Conservation (phyloP, 2,113 vertebrate genomes). For the Myrmophylax atrothorax region DNA sequence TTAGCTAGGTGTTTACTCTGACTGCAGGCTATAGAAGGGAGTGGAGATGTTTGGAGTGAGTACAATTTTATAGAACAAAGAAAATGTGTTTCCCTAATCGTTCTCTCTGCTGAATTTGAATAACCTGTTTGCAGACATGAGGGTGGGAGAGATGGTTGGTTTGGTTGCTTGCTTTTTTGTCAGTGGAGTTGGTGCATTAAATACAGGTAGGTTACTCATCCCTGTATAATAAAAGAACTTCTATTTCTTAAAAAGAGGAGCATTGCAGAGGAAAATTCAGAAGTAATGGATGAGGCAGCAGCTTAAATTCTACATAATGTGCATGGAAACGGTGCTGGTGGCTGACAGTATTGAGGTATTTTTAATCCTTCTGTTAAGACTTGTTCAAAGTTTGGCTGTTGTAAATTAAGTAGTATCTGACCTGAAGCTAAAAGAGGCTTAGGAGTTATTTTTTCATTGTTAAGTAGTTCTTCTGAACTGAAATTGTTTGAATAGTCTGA, state of each 20-base stretch:
- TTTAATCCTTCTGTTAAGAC: not conserved
- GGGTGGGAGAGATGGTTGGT: not conserved
- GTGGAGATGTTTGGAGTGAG: not conserved
- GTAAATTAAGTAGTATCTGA: not conserved
- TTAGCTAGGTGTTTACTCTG: not conserved
- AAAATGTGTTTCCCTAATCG: not conserved
- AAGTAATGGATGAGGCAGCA: not conserved
- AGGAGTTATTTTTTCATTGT: not conserved
- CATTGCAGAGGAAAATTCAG: not conserved
- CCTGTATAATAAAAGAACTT: not conserved
- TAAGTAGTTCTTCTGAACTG: not conserved
- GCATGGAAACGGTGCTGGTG: not conserved
- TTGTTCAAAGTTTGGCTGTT: not conserved
- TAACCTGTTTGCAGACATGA: not conserved
- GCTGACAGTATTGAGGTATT: not conserved
- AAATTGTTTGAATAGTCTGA: not conserved
- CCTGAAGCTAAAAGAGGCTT: not conserved
- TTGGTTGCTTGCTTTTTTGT: not conserved
- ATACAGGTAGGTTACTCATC: not conserved
- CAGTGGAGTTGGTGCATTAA: not conserved
- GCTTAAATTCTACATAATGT: not conserved
- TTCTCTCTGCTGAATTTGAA: not conserved
- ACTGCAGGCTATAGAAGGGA: fast-evolving
- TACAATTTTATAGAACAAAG: not conserved
- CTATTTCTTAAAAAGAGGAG: not conserved